phyloP scores from a whole-genome alignment of 2,888 invertebrate species.

The Euphydryas editha region DNA sequence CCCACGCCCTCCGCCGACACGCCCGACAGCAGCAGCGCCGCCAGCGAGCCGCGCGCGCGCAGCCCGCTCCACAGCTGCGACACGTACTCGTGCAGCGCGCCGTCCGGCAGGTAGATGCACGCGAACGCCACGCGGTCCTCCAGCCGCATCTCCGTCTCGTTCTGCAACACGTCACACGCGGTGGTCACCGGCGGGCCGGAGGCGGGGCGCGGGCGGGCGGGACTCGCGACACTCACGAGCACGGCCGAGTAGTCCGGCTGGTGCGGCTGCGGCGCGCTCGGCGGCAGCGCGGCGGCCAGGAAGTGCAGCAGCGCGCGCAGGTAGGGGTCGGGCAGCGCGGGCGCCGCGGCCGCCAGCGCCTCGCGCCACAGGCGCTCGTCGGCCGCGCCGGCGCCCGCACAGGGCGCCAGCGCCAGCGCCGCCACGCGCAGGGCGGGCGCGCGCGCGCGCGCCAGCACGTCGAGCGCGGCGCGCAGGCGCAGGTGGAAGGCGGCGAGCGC shows the following conservation, averaged over 20 bases:
- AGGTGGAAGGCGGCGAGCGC: constrained; percentile 96
- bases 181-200: background rate
- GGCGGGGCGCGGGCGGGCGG: too few relatives aligned
- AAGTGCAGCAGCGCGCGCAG: constrained; percentile 95
- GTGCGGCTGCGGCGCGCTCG: constrained; percentile 74
- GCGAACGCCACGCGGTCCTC: constrained; percentile 96
- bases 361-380: constrained; percentile 92
- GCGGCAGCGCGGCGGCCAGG: constrained; percentile 87
- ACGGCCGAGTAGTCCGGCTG: constrained; percentile 56
- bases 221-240: constrained; percentile 54
- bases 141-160: constrained; percentile 92
- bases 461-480: constrained; percentile 92
- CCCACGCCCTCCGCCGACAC: constrained; percentile 85
- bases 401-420: constrained; percentile 90
- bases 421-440: constrained; percentile 68
- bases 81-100: constrained; percentile 90
- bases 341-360: constrained; percentile 91
- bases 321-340: constrained; percentile 94
- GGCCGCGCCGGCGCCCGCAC: constrained; percentile 90
- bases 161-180: constrained; percentile 71
- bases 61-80: constrained; percentile 87
- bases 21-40: constrained; percentile 92
- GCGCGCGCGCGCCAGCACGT: constrained; percentile 90
- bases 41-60: constrained; percentile 90
- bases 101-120: constrained; percentile 92